Evolutionary conservation across 2,797 vertebrate species (phyloP).

Genomic region (Rhinoraja longicauda): DNA sequence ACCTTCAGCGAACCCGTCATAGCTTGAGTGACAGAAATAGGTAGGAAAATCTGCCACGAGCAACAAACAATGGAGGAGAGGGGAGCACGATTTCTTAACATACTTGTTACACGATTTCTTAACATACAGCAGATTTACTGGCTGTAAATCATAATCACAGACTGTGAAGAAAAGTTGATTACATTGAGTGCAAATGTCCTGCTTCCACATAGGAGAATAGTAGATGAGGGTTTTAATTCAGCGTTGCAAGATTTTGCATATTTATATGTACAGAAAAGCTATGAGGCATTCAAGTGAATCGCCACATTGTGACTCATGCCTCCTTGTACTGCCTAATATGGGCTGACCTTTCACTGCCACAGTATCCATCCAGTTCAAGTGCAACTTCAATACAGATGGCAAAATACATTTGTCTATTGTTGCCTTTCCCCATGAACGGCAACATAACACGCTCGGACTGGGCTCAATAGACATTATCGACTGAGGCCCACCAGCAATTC

Average conservation of each 20-base stretch:
- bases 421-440: background rate
- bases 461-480: background rate
- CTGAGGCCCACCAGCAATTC: background rate
- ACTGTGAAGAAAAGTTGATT: background rate
- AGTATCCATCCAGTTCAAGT: slow-evolving; percentile 1
- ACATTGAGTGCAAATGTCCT: background rate
- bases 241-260: background rate
- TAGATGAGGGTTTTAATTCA: background rate
- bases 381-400: background rate
- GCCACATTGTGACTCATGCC: background rate
- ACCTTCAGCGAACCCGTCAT: background rate
- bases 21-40: too few species aligned
- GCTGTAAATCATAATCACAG: background rate
- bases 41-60: background rate
- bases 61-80: background rate
- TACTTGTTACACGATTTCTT: background rate
- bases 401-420: background rate
- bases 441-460: background rate
- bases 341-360: background rate
- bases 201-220: background rate
- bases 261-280: background rate
- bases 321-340: background rate
- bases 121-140: background rate
- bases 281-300: slow-evolving; percentile 1
- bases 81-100: too few species aligned